Conservation (phyloP, 2,797 vertebrate genomes). For the Myripristis murdjan region DNA sequence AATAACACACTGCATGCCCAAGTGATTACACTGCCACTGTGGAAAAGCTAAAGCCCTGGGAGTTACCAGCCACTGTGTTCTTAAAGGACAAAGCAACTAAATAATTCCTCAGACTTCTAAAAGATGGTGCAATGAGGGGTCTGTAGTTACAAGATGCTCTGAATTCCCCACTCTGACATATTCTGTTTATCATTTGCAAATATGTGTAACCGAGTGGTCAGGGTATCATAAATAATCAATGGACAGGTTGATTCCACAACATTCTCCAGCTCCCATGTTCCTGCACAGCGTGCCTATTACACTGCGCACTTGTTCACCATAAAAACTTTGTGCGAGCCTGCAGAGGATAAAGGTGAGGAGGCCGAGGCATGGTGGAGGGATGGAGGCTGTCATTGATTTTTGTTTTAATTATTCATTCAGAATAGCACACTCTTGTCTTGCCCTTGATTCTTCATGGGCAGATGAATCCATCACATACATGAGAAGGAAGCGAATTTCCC, state of each 20-base stretch:
- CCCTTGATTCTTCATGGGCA: conserved; percentile 17
- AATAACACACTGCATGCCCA: background rate
- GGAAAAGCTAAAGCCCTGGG: conserved; percentile 16
- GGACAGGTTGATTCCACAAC: background rate
- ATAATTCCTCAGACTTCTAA: background rate
- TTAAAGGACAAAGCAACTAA: conserved; percentile 33
- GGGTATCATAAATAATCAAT: background rate
- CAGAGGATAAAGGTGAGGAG: background rate
- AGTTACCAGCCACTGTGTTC: conserved; percentile 2
- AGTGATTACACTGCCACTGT: conserved; percentile 12
- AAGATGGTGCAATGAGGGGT: background rate
- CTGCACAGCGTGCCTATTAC: conserved; percentile 14
- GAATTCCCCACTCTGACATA: too few species aligned
- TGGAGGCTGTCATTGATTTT: conserved; percentile 56
- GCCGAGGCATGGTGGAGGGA: conserved; percentile 8
- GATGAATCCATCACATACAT: conserved; percentile 50
- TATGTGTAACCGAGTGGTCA: background rate
- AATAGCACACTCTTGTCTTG: conserved; percentile 27
- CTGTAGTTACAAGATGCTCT: conserved; percentile 7
- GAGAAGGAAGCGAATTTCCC: conserved; percentile 16
- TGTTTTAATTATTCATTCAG: conserved; percentile 68
- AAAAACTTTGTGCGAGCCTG: conserved; percentile 12
- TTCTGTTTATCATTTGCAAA: background rate
- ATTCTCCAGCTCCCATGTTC: conserved; percentile 1
- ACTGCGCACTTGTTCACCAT: background rate